These are phyloP conservation scores for Torymus texanus DNA, from an alignment of 2,888 invertebrate species.

Conservation along the genomic window DNA sequence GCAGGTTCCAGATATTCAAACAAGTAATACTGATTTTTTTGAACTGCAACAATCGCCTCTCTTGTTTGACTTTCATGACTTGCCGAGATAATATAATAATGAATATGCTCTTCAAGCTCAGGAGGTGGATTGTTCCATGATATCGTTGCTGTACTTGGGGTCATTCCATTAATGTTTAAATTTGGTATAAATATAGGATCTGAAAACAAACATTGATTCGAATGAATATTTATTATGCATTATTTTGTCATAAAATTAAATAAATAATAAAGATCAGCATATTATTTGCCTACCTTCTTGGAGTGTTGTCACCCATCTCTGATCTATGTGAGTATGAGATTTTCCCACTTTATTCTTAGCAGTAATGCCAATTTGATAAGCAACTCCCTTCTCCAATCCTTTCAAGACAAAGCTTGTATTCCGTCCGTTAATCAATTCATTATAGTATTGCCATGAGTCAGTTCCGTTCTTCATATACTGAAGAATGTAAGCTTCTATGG, in stretches of 20 bases:
- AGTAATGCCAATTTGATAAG: conserved; percentile 81
- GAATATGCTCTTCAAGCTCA: conserved; percentile 82
- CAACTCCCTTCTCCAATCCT: conserved; percentile 80
- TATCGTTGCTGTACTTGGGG: conserved; percentile 86
- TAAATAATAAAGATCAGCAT: not conserved
- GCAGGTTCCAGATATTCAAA: conserved; percentile 86
- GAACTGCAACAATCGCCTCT: conserved; percentile 81
- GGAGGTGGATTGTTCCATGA: conserved; percentile 85
- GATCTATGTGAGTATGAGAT: conserved; percentile 77
- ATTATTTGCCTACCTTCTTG: conserved; percentile 73
- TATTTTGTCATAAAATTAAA: not conserved
- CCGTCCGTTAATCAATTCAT: conserved; percentile 79
- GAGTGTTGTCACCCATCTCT: conserved; percentile 80
- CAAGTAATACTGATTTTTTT: conserved; percentile 84
- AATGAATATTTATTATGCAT: too few relatives aligned
- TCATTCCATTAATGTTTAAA: conserved; percentile 84
- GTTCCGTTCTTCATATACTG: conserved; percentile 77
- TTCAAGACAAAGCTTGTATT: conserved; percentile 83
- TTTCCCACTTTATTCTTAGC: conserved; percentile 82
- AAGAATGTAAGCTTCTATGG: conserved; percentile 79
- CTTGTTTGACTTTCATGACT: conserved; percentile 74
- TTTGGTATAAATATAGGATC: conserved; percentile 89
- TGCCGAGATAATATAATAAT: conserved; percentile 84
- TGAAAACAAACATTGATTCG: conserved; percentile 58
- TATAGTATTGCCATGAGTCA: conserved; percentile 79